phyloP scores from a whole-genome alignment of 2,888 invertebrate genomes.

The Drosophila borborema region DNA sequence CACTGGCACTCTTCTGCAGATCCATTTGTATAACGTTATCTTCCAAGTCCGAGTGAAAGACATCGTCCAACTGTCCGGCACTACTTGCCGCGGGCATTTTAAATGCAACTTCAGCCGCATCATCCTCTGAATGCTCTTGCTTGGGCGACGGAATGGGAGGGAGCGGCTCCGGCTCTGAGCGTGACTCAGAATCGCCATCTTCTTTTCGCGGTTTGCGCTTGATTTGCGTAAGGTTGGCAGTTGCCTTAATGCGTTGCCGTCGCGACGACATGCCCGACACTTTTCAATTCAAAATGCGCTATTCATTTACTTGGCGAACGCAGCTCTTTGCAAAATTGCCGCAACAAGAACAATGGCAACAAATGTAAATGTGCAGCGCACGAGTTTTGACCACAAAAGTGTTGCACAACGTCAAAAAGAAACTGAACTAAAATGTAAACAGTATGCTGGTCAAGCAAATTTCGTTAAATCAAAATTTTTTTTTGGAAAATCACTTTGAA shows the following conservation, averaged over 20 bases:
- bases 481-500: not conserved
- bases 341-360: slow-evolving; percentile 33
- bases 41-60: slow-evolving; percentile 78
- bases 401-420: slow-evolving; percentile 32
- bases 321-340: slow-evolving; percentile 22
- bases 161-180: slow-evolving; percentile 18
- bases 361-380: slow-evolving; percentile 40
- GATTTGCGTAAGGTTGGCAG: slow-evolving; percentile 87
- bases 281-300: slow-evolving; percentile 28
- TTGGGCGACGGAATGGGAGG: slow-evolving; percentile 7
- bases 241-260: slow-evolving; percentile 90
- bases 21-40: slow-evolving; percentile 83
- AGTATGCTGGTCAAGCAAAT: slow-evolving; percentile 21
- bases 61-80: slow-evolving; percentile 71
- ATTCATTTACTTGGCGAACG: slow-evolving; percentile 45
- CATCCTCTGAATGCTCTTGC: slow-evolving; percentile 36
- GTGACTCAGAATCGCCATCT: slow-evolving; percentile 37
- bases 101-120: slow-evolving; percentile 63
- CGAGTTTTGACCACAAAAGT: slow-evolving; percentile 46
- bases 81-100: slow-evolving; percentile 72
- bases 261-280: slow-evolving; percentile 87
- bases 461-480: not conserved
- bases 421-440: not conserved
- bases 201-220: slow-evolving; percentile 66
- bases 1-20: slow-evolving; percentile 71